phyloP scores from a whole-genome alignment of 2,797 vertebrate species.

The Myotis daubentonii region DNA sequence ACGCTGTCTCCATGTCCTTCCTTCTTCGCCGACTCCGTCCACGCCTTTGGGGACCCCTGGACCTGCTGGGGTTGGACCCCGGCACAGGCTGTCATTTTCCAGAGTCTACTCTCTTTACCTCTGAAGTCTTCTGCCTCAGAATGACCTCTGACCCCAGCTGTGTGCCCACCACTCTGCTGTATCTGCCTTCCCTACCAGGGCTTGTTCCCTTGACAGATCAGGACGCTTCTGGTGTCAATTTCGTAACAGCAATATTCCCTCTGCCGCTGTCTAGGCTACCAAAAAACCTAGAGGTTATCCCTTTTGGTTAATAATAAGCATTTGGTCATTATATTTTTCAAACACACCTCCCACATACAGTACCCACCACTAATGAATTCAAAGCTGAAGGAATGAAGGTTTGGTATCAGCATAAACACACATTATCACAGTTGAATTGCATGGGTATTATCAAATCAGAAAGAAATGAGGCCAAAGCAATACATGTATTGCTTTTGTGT shows the following conservation, averaged over 20 bases:
- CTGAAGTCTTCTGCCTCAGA: neutral
- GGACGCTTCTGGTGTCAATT: neutral
- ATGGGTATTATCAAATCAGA: neutral
- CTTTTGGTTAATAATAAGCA: neutral
- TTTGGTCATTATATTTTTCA: neutral
- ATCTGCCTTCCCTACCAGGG: neutral
- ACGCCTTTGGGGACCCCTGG: no score
- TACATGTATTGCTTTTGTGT: neutral
- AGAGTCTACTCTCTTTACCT: neutral
- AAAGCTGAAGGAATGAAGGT: neutral
- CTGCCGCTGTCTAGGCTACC: neutral
- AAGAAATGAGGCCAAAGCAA: neutral
- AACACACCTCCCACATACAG: neutral
- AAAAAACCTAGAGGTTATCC: neutral
- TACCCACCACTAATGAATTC: neutral
- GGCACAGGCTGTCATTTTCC: neutral
- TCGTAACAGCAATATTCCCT: neutral
- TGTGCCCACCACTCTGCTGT: neutral
- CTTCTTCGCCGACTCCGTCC: no score
- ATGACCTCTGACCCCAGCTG: fast-evolving
- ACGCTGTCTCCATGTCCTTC: no score
- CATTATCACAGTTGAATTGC: neutral
- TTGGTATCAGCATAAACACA: neutral
- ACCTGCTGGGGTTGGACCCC: no score
- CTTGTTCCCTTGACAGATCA: fast-evolving